These are phyloP conservation scores for Ormyrus labotus DNA, from an alignment of 2,888 invertebrate genomes.

Conservation along the genomic window DNA sequence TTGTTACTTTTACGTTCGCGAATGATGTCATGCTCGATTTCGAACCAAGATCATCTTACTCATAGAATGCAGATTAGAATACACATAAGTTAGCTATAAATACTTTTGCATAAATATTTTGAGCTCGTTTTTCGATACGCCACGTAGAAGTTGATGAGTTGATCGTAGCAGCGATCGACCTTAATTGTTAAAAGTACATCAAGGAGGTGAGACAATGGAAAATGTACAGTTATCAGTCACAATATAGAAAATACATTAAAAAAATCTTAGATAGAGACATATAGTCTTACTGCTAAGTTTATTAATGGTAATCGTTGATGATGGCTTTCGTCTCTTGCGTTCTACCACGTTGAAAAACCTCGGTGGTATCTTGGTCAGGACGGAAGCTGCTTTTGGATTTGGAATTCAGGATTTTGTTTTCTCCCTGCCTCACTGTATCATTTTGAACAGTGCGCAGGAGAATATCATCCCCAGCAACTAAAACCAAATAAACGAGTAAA, in stretches of 20 bases:
- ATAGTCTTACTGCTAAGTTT: not conserved
- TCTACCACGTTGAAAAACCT: too few species aligned
- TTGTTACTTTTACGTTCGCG: slow-evolving; percentile 22
- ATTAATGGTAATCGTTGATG: not conserved
- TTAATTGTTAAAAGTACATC: too few species aligned
- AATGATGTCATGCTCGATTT: slow-evolving; percentile 21
- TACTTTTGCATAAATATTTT: too few species aligned
- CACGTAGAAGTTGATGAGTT: too few species aligned
- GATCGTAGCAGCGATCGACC: too few species aligned
- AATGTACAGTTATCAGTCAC: too few species aligned
- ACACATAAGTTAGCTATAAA: too few species aligned
- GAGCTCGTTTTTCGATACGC: too few species aligned
- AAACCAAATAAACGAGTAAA: slow-evolving; percentile 64
- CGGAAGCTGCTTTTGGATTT: slow-evolving; percentile 24
- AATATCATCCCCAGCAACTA: slow-evolving; percentile 91
- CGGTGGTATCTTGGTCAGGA: not conserved
- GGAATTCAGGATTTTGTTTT: slow-evolving; percentile 2
- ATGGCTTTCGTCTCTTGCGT: not conserved
- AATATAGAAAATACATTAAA: too few species aligned
- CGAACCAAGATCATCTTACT: slow-evolving; percentile 17
- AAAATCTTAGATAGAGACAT: too few species aligned
- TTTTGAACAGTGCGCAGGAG: slow-evolving; percentile 89
- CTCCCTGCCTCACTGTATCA: slow-evolving; percentile 80
- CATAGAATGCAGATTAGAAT: too few species aligned
- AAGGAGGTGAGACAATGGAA: too few species aligned